phyloP scores from a whole-genome alignment of 2,888 invertebrate species.

The Chloroclystis v-ata region DNA sequence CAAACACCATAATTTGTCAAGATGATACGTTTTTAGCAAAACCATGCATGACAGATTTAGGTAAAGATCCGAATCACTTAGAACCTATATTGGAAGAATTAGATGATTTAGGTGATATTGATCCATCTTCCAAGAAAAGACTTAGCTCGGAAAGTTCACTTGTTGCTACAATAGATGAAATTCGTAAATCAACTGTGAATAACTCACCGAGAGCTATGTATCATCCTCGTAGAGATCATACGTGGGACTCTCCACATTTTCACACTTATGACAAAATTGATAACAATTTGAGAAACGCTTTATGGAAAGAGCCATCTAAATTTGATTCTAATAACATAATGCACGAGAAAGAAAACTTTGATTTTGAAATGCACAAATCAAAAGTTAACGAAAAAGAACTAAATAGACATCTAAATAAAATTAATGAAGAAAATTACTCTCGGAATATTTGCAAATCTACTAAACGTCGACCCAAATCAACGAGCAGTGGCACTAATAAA shows the following conservation, averaged over 20 bases:
- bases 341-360: constrained; percentile 65
- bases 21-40: constrained; percentile 76
- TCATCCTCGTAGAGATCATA: constrained; percentile 71
- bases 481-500: constrained; percentile 36
- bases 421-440: constrained; percentile 29
- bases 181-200: constrained; percentile 75
- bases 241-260: constrained; percentile 68
- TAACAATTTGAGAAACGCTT: constrained; percentile 56
- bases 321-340: constrained; percentile 65
- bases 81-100: constrained; percentile 78
- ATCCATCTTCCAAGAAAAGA: constrained; percentile 57
- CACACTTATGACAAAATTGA: constrained; percentile 54
- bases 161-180: constrained; percentile 81
- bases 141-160: constrained; percentile 77
- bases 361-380: constrained; percentile 30
- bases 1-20: constrained; percentile 72
- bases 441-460: constrained; percentile 44
- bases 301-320: constrained; percentile 72
- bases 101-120: constrained; percentile 73
- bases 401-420: constrained; percentile 9
- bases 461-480: constrained; percentile 47
- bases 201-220: constrained; percentile 78
- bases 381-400: constrained; percentile 55
- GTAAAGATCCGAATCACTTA: constrained; percentile 74
- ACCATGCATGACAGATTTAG: constrained; percentile 72